Evolutionary conservation across 2,888 invertebrate species (phyloP), one percentile per base, ranked within the genome.

Genomic region (Poecilobothrus nobilitatus): DNA sequence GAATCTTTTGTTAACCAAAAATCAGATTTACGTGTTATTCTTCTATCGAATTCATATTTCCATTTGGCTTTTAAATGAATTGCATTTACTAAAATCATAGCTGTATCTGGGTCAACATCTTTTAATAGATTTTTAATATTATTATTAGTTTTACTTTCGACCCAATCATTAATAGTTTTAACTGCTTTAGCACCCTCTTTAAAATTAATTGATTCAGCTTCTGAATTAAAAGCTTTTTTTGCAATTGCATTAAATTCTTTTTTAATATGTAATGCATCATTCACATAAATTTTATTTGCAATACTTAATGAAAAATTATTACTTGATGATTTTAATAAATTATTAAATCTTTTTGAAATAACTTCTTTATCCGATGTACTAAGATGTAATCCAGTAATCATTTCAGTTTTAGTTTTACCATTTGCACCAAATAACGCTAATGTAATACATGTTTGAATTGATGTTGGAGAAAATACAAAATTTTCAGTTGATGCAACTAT

Each of bases 1-100:
- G 84, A 83, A 0, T 79, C 80, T 37, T 37, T 37, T 15, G 80
- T 83, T 18, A 88, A 71, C 75, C 87, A 84, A 83, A 96, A 96
- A 1, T 86, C 85, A 68, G 82, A 84, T 0, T 86, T 83, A 20
- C 71, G 73, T 0, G 94, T 95, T 2, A 74, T 44, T 0, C 76
- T 74, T 0, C 83, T 76, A 33, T 88, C 77, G 76, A 95, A 96
- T 74, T 88, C 84, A 41, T 84, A 78, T 63, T 83, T 79, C 93
- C 94, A 95, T 61, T 85, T 83, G 3, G 90, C 91, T 82, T 94
- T 94, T 82, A 95, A 95, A 78, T 94, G 92, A 21, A 95, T 86
- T 0, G 94, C 94, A 78, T 94, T 95, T 3, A 93, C 86, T 8
- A 95, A 84, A 4, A 94, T 88, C 70, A 92, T 80, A 67, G 88